These are phyloP conservation scores for Drosophila santomea DNA, from an alignment of 1,140 invertebrate species.

Conservation along the genomic window DNA sequence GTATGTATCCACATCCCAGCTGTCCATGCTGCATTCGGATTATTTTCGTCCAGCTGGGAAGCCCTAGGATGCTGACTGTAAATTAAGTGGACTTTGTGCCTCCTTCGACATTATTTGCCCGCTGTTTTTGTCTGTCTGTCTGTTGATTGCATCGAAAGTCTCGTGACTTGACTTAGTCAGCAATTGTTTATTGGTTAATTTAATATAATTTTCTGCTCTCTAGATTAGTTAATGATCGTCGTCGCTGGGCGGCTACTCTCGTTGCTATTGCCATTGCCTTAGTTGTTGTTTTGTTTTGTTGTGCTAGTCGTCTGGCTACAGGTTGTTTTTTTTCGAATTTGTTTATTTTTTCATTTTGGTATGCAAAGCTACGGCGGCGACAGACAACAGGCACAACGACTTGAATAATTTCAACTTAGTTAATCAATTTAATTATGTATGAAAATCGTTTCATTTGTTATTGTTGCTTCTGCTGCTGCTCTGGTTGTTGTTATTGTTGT, in stretches of 20 bases:
- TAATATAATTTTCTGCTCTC: conserved; percentile 64
- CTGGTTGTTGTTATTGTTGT: neutral
- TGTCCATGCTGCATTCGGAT: conserved; percentile 13
- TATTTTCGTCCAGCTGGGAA: conserved; percentile 35
- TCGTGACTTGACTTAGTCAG: conserved; percentile 56
- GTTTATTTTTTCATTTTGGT: conserved; percentile 30
- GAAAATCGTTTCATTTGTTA: conserved; percentile 52
- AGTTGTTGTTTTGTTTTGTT: conserved; percentile 17
- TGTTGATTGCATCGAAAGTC: conserved; percentile 57
- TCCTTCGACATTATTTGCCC: neutral
- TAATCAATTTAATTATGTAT: conserved; percentile 63
- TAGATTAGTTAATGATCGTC: conserved; percentile 61
- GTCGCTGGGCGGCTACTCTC: neutral
- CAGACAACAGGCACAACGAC: conserved; percentile 1
- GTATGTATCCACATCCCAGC: conserved; percentile 2
- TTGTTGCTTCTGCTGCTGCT: neutral
- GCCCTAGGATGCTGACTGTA: conserved; percentile 35
- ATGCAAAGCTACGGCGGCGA: conserved; percentile 42
- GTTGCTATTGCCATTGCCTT: neutral
- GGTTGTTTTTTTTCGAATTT: conserved; percentile 10
- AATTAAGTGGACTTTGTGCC: conserved; percentile 44
- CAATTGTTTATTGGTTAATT: conserved; percentile 55
- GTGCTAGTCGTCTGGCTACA: conserved; percentile 14
- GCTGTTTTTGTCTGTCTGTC: neutral
- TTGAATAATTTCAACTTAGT: conserved; percentile 58